Percentiles rank a stretch among this genome's conserved stretches.
Conservation (phyloP, 2,113 vertebrate genomes). For the Nesoenas mayeri region DNA sequence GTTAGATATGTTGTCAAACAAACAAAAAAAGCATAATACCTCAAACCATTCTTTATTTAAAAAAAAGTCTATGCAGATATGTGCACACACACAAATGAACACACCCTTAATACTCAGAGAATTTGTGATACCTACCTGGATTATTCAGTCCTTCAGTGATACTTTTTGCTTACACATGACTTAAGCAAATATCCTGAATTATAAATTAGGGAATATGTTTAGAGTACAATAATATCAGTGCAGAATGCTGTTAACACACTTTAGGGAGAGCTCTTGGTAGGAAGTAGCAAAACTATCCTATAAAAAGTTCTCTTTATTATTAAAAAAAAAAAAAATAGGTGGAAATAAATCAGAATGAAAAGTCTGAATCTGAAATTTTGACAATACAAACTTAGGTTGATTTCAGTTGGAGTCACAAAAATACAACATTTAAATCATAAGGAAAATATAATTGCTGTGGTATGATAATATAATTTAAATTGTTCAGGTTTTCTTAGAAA, state of each 20-base stretch:
- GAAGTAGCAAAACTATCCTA: not conserved
- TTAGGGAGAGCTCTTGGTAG: not conserved
- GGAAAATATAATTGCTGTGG: not conserved
- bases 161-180: not conserved
- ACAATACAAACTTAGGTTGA: not conserved
- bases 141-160: not conserved
- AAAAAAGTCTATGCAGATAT: accelerated
- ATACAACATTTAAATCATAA: not conserved
- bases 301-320: not conserved
- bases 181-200: not conserved
- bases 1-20: not conserved
- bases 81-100: not conserved
- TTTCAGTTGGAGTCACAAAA: not conserved
- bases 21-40: not conserved
- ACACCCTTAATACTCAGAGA: not conserved
- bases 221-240: not conserved
- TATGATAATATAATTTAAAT: not conserved
- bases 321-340: not conserved
- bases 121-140: not conserved
- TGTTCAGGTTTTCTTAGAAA: not conserved
- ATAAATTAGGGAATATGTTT: not conserved
- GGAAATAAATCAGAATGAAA: not conserved
- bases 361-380: not conserved
- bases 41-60: not conserved
- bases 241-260: not conserved